These are phyloP conservation scores for Melitaea athalia DNA, from an alignment of 2,888 invertebrate species.

Conservation along the genomic window DNA sequence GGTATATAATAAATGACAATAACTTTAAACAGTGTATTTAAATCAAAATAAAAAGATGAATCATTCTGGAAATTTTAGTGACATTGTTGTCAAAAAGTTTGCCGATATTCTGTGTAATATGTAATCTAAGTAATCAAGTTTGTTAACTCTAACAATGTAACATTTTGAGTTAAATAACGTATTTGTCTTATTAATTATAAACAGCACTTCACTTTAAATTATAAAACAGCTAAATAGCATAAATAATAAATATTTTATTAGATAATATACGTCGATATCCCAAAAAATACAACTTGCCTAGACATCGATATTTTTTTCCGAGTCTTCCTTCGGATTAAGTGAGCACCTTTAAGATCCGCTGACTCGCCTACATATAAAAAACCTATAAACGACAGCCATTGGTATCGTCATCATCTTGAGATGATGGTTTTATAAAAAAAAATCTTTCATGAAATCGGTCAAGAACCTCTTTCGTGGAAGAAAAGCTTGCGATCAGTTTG, in stretches of 20 bases:
- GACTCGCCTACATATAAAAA: constrained; percentile 36
- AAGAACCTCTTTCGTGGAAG: constrained; percentile 6
- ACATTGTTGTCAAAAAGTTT: too few relatives aligned
- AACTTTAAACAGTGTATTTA: too few relatives aligned
- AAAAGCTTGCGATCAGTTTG: neutral
- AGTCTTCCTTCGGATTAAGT: constrained; percentile 41
- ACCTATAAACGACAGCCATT: constrained; percentile 9
- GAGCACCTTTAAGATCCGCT: constrained; percentile 43
- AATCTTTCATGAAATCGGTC: constrained; percentile 30
- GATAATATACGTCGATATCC: neutral
- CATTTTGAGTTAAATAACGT: too few relatives aligned
- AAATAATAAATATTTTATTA: neutral
- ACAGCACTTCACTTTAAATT: too few relatives aligned
- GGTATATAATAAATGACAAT: neutral
- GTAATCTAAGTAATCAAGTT: neutral
- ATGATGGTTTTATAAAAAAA: constrained; percentile 20
- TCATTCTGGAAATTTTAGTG: too few relatives aligned
- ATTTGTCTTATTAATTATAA: too few relatives aligned
- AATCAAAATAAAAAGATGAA: too few relatives aligned
- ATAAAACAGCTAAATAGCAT: too few relatives aligned
- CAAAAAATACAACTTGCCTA: constrained; percentile 24
- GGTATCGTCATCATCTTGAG: constrained; percentile 9
- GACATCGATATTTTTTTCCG: constrained; percentile 14
- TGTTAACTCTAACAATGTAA: too few relatives aligned
- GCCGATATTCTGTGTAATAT: too few relatives aligned